Evolutionary conservation across 2,113 vertebrate genomes (phyloP), one percentile per base, ranked within the genome.

Genomic region (Brachypodius melanocephalos): DNA sequence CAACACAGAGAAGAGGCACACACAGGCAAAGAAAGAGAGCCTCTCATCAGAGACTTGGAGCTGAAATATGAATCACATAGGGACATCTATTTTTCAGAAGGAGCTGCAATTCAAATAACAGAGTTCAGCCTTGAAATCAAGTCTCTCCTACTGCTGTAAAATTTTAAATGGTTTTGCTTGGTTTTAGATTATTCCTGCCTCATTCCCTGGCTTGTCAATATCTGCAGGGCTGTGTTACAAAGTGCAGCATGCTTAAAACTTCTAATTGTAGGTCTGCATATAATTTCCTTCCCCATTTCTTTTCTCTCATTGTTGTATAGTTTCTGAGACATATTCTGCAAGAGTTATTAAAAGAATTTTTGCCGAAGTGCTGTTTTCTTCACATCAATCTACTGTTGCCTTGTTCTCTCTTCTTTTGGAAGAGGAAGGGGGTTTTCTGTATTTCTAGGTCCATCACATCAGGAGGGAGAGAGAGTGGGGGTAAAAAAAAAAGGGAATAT

Each of bases 311-410:
- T 66, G 18, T 29, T 72, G 36, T 49, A 34, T 9, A 45, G n/a
- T 32, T 90, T 86, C 34, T 72, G 85, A 89, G 48, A 66, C 10
- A 31, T 6, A 76, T 6, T 75, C 28, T 42, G 38, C 8, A 12
- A 43, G n/a, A 90, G 8, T 34, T 28, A 51, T 16, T 58, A 46
- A 42, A 55, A 75, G 3, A 9, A 36, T 52, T 88, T 91, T 85
- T 69, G 55, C 17, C 62, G 32, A 92, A 48, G 6, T 62, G 38
- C 54, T 52, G 2, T 34, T 86, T 89, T 78, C 24, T 88, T 91
- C 36, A 67, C 0, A 0, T 9, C 69, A 45, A n/a, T 36, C 63
- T 68, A 61, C 13, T 71, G 32, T 43, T 69, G 51, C 17, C 26
- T 15, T 6, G 6, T 48, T 84, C 26, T 42, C 18, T 49, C 21